Conservation (phyloP, 2,113 vertebrate species). For the Rutilus rutilus region DNA sequence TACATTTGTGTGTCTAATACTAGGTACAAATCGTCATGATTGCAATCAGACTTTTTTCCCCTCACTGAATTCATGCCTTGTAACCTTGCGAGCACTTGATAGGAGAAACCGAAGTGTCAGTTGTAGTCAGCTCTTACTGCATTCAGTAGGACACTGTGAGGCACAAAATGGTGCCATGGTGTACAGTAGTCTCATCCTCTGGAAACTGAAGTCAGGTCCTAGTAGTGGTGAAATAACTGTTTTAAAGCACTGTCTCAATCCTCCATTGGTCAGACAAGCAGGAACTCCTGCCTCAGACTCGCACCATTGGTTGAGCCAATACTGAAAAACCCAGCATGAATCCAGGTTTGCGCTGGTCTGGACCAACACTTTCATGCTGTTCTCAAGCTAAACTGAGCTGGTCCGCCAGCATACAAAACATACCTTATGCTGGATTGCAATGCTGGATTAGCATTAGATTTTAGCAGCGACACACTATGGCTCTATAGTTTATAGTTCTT, state of each 20-base stretch:
- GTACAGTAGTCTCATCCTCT: background rate
- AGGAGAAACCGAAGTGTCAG: background rate
- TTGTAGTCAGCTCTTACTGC: background rate
- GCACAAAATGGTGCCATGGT: background rate
- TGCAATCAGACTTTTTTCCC: constrained; percentile 49
- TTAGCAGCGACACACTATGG: too few species aligned
- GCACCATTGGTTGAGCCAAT: background rate
- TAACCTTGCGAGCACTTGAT: constrained; percentile 27
- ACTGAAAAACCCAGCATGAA: too few species aligned
- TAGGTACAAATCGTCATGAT: constrained; percentile 46
- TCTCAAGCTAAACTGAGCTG: too few species aligned
- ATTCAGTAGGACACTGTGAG: background rate
- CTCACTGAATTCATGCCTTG: background rate
- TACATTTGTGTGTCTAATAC: constrained; percentile 14
- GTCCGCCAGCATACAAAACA: too few species aligned
- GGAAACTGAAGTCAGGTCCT: background rate
- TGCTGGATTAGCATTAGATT: too few species aligned
- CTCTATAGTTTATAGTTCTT: too few species aligned
- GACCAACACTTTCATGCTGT: too few species aligned
- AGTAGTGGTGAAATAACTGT: background rate
- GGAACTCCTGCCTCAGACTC: background rate
- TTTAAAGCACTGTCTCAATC: background rate
- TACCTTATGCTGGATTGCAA: too few species aligned
- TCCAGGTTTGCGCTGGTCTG: too few species aligned
- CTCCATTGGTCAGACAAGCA: background rate